phyloP scores from a whole-genome alignment of 2,113 vertebrate genomes.

The Carollia perspicillata region DNA sequence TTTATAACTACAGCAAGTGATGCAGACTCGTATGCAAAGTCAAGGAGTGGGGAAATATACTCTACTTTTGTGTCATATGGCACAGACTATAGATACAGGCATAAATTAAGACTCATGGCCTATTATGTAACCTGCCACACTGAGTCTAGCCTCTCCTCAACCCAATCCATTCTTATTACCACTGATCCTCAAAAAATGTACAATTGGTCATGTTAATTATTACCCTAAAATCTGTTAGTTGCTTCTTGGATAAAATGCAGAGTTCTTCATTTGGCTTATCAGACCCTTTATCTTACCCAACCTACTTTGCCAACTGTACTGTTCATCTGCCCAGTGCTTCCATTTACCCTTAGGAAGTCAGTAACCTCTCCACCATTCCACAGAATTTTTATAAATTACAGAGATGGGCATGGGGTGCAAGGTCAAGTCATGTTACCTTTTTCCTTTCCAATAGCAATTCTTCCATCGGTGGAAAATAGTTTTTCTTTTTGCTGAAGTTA shows the following conservation, averaged over 20 bases:
- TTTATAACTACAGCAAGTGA: neutral
- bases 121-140: neutral
- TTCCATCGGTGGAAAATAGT: neutral
- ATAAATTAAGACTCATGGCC: neutral
- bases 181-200: neutral
- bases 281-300: neutral
- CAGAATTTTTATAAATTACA: neutral
- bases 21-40: neutral
- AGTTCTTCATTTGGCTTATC: neutral
- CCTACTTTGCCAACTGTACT: neutral
- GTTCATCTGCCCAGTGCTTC: neutral
- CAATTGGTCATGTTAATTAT: neutral
- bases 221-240: neutral
- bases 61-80: neutral
- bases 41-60: neutral
- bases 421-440: neutral
- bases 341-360: neutral
- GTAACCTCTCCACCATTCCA: neutral
- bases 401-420: neutral
- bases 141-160: neutral
- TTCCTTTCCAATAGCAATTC: neutral
- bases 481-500: neutral
- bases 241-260: neutral
- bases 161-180: neutral
- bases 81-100: neutral